These are phyloP conservation scores for Aethes cnicana DNA, from an alignment of 2,888 invertebrate genomes.

Conservation along the genomic window DNA sequence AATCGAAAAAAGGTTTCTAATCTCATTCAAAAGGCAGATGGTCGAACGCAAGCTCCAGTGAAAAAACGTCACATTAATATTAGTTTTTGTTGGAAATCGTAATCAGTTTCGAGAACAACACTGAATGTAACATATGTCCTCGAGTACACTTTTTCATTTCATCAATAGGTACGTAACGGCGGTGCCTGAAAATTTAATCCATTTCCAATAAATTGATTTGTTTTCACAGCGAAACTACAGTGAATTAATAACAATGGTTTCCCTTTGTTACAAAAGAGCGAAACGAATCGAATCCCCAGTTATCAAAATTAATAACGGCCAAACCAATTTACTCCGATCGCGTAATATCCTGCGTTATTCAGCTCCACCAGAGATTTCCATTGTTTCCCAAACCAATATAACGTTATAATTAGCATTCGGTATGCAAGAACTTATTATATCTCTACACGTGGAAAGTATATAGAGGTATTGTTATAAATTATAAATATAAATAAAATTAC, in stretches of 20 bases:
- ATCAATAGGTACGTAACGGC: not conserved
- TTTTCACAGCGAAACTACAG: conserved; percentile 61
- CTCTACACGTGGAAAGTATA: not conserved
- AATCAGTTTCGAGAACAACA: conserved; percentile 14
- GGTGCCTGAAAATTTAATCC: conserved; percentile 2
- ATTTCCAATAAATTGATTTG: conserved; percentile 46
- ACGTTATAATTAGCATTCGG: conserved; percentile 19
- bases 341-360: conserved; percentile 76
- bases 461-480: too few relatives aligned
- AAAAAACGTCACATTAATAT: conserved; percentile 44
- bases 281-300: conserved; percentile 80
- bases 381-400: conserved; percentile 54
- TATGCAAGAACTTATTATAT: not conserved
- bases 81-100: conserved; percentile 7
- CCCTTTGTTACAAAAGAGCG: conserved; percentile 81
- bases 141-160: not conserved
- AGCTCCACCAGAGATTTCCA: conserved; percentile 59
- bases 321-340: conserved; percentile 75
- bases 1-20: conserved; percentile 66
- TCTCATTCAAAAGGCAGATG: conserved; percentile 75
- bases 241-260: conserved; percentile 78
- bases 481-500: too few relatives aligned
- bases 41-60: conserved; percentile 65
- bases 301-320: conserved; percentile 80
- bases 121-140: conserved; percentile 1